Conservation (phyloP, 2,797 vertebrate genomes). For the Poecilia wingei region DNA sequence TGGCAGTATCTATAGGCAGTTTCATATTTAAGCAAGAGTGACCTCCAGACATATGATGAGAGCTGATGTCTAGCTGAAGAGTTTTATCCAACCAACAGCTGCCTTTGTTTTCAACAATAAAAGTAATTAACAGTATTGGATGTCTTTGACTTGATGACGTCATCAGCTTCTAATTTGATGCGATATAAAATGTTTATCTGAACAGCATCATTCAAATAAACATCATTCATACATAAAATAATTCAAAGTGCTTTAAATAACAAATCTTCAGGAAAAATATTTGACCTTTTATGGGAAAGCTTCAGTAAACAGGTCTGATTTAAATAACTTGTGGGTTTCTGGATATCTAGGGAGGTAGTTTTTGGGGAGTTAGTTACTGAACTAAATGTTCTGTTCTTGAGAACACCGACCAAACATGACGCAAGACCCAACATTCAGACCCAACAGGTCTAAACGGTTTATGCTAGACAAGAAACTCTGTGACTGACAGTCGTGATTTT, state of each 20-base stretch:
- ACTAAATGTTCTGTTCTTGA: not conserved
- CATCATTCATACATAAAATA: not conserved
- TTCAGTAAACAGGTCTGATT: not conserved
- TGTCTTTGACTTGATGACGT: not conserved
- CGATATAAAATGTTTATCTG: not conserved
- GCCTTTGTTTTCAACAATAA: not conserved
- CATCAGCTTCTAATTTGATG: not conserved
- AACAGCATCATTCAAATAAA: not conserved
- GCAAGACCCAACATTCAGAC: not conserved
- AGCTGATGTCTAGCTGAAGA: not conserved
- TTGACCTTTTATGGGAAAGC: not conserved
- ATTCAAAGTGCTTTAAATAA: not conserved
- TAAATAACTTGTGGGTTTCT: not conserved
- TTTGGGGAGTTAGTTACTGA: not conserved
- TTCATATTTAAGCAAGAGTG: constrained; percentile 27
- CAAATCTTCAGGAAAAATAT: not conserved
- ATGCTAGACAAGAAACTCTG: not conserved
- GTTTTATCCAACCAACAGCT: not conserved
- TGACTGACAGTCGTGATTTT: too few relatives aligned
- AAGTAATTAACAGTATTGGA: not conserved
- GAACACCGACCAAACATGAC: not conserved
- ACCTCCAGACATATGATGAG: constrained; percentile 36
- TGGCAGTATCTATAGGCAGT: constrained; percentile 44
- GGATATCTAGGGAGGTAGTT: not conserved
- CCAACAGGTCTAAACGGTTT: not conserved